These are phyloP conservation scores for Hemicrepidius hirtus DNA, from an alignment of 2,888 invertebrate species.

Conservation along the genomic window DNA sequence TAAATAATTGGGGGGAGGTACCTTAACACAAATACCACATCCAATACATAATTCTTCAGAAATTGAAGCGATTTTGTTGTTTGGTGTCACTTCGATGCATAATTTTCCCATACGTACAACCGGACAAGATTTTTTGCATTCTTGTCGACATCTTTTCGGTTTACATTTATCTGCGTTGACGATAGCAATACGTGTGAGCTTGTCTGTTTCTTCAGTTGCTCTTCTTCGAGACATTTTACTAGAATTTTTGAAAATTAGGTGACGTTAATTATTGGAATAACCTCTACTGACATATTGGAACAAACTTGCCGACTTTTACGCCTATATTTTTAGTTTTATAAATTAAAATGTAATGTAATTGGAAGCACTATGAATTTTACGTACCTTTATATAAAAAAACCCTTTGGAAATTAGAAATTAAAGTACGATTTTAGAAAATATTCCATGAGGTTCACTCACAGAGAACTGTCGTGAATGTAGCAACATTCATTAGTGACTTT, in stretches of 20 bases:
- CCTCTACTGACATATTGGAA: constrained; percentile 34
- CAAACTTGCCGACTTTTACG: neutral
- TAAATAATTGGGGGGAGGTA: constrained; percentile 66
- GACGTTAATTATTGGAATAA: constrained; percentile 25
- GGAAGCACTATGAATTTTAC: neutral
- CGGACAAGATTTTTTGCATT: constrained; percentile 99
- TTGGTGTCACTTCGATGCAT: constrained; percentile 97
- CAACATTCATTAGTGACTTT: neutral
- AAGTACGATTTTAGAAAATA: neutral
- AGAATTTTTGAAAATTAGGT: constrained; percentile 10
- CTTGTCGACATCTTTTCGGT: constrained; percentile 98
- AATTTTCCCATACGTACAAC: constrained; percentile 99
- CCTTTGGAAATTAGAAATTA: constrained; percentile 14
- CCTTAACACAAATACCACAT: constrained; percentile 99
- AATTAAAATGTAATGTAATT: neutral
- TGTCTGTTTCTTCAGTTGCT: constrained; percentile 90
- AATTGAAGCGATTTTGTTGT: constrained; percentile 96
- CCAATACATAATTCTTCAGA: constrained; percentile 99
- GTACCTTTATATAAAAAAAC: constrained; percentile 26
- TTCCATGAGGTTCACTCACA: constrained; percentile 9
- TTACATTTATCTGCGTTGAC: constrained; percentile 99
- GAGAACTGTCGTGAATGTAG: neutral
- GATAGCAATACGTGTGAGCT: constrained; percentile 97
- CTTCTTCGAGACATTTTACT: constrained; percentile 67
- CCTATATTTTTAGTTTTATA: neutral